These are phyloP conservation scores for Sycophila sp. DNA, from an alignment of 1,140 invertebrate genomes.

Conservation along the genomic window DNA sequence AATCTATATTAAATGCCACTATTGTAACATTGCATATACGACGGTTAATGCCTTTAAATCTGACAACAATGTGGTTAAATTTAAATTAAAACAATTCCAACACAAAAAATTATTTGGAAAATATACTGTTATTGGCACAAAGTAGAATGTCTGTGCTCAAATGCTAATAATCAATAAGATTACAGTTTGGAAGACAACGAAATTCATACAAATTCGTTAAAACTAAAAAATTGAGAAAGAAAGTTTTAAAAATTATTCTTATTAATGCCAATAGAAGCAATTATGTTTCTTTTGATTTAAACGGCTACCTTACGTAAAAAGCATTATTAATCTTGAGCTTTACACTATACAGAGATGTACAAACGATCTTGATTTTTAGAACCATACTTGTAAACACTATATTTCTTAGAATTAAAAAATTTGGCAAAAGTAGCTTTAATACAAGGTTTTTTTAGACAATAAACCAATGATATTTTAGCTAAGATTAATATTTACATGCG, in stretches of 20 bases:
- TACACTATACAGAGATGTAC: slow-evolving; percentile 56
- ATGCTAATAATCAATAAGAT: background rate
- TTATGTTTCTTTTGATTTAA: slow-evolving; percentile 19
- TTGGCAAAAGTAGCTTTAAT: slow-evolving; percentile 57
- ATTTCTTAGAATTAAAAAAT: slow-evolving; percentile 48
- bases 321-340: slow-evolving; percentile 43
- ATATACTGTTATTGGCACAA: too few relatives aligned
- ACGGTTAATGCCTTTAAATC: background rate
- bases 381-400: slow-evolving; percentile 49
- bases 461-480: too few relatives aligned
- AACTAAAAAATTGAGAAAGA: background rate
- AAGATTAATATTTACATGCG: too few relatives aligned
- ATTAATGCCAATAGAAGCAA: slow-evolving; percentile 21
- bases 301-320: too few relatives aligned
- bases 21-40: too few relatives aligned
- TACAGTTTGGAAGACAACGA: background rate
- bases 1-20: background rate
- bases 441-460: too few relatives aligned
- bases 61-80: background rate
- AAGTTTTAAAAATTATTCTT: background rate
- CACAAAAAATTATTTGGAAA: too few relatives aligned
- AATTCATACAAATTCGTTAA: background rate
- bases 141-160: background rate
- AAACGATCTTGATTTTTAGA: slow-evolving; percentile 42
- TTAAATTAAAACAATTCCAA: too few relatives aligned